Base-by-base conservation (phyloP, 2,888 invertebrate genomes). In the Auanema freiburgensis region DNA sequence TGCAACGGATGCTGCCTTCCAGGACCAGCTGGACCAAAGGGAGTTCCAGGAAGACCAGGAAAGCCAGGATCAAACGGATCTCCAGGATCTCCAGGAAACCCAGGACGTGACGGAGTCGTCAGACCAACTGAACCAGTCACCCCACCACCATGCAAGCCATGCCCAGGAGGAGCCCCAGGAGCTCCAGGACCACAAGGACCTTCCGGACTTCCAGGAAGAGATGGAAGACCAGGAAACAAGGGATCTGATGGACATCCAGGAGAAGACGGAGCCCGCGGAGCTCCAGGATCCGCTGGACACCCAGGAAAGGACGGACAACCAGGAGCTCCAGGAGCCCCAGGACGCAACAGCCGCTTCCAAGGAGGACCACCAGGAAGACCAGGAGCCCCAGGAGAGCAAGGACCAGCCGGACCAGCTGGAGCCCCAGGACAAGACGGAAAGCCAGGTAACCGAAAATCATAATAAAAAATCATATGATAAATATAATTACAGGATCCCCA, bases 61-160 rank as follows among this genome's bases (percentile, higher is more conserved):
- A 49, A 56, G 14, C 65, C 69, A 10, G 72, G 72, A 56, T 61
- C 62, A 21, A 60, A 60, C 5, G 72, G 72, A 64, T 65, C 69
- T 6, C 65, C 67, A n/a, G 72, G 72, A 57, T 11, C 56, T 49
- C 69, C 69, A 16, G 72, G 72, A 51, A 62, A 57, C 1, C 72
- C 72, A 23, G 69, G 67, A 60, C 33, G 33, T 33, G 33, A 33
- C 33, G 33, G 33, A 33, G 33, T 33, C 8, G 33, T 33, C 33
- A 33, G 68, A 46, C 63, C 61, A 10, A 63, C 66, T 8, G 71
- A 67, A n/a, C 65, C 66, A 44, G 33, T 33, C 8, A 33, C 33
- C 67, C 33, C 33, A 33, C 33, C 33, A 33, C 33, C 33, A 33
- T 18, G 46, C 46, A 46, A 46, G 18, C 16, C 46, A 16, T 16